Conservation (phyloP, 1,140 invertebrate species). For the Drosophila sp. region DNA sequence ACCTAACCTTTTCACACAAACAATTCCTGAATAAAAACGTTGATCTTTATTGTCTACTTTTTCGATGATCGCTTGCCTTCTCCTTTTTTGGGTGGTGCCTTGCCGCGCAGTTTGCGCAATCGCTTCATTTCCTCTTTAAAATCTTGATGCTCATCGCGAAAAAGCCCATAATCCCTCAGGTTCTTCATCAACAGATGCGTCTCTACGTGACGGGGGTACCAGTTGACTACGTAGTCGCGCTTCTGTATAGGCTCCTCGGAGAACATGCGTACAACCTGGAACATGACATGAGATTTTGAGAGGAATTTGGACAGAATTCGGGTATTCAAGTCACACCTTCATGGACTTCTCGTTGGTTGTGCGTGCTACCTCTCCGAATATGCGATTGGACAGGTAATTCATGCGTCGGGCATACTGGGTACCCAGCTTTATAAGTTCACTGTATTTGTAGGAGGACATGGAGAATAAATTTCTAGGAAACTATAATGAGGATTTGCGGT, state of each 20-base stretch:
- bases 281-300: background rate
- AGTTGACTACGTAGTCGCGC: constrained; percentile 89
- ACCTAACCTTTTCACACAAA: constrained; percentile 8
- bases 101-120: constrained; percentile 90
- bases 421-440: constrained; percentile 87
- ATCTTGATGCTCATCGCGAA: constrained; percentile 95
- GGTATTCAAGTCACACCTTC: constrained; percentile 84
- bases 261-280: constrained; percentile 89
- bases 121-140: constrained; percentile 95
- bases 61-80: constrained; percentile 84
- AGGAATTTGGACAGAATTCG: background rate
- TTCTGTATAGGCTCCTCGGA: constrained; percentile 90
- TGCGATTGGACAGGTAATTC: constrained; percentile 92
- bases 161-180: constrained; percentile 91
- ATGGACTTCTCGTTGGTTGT: constrained; percentile 89
- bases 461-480: background rate
- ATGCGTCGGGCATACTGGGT: constrained; percentile 93
- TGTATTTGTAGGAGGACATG: constrained; percentile 85
- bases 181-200: constrained; percentile 88
- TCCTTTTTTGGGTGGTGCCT: constrained; percentile 86
- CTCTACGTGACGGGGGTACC: constrained; percentile 94
- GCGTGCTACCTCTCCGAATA: constrained; percentile 94
- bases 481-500: constrained; percentile 45
- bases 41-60: constrained; percentile 56
- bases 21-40: constrained; percentile 18